Percentiles rank a stretch among this genome's conserved stretches.
phyloP scores from a whole-genome alignment of 2,888 invertebrate genomes.

The Drosophila mayaguana region DNA sequence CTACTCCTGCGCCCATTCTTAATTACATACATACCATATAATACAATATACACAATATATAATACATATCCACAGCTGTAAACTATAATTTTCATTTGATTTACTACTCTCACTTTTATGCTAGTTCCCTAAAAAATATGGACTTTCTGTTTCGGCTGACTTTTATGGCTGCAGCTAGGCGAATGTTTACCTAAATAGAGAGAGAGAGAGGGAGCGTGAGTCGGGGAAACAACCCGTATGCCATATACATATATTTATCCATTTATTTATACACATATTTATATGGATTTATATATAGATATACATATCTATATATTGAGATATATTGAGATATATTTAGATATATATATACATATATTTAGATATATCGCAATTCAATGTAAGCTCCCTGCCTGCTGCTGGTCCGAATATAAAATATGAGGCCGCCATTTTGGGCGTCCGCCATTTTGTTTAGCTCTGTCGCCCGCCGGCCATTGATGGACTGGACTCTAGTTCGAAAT shows the following conservation, averaged over 20 bases:
- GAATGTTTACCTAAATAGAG: constrained; percentile 22
- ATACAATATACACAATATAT: background rate
- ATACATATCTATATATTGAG: background rate
- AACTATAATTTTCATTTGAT: constrained; percentile 7
- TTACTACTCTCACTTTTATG: constrained; percentile 1
- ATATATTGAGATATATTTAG: background rate
- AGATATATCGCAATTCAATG: background rate
- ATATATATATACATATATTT: background rate
- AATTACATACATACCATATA: background rate
- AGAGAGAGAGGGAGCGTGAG: constrained; percentile 1
- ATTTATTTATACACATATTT: constrained; percentile 3
- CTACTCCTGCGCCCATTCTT: background rate
- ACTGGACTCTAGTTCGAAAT: constrained; percentile 49
- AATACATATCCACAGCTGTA: background rate
- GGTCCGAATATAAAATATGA: constrained; percentile 28
- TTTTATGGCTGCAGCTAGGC: constrained; percentile 5
- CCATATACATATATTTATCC: constrained; percentile 33
- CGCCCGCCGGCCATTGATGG: constrained; percentile 41
- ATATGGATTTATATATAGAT: too few relatives aligned
- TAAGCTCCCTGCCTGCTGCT: background rate
- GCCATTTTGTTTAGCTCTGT: constrained; percentile 50
- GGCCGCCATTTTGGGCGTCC: constrained; percentile 22
- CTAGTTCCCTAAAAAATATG: background rate
- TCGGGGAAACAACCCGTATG: constrained; percentile 14
- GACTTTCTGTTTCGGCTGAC: background rate